These are phyloP conservation scores for Alces alces DNA, from an alignment of 2,113 vertebrate genomes.

Conservation along the genomic window DNA sequence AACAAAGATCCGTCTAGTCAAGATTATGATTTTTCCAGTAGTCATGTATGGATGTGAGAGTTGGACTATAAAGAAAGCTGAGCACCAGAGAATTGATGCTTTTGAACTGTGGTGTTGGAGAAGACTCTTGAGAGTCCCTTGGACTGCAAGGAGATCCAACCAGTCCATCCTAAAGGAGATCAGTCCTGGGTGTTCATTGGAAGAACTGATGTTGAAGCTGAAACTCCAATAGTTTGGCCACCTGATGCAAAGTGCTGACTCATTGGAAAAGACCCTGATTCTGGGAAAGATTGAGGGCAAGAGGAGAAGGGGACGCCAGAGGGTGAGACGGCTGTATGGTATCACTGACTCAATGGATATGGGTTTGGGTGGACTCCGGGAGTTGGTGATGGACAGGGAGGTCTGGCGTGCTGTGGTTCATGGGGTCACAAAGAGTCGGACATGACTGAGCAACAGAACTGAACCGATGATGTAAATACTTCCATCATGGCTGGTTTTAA, in stretches of 20 bases:
- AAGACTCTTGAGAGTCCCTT: background rate
- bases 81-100: accelerated
- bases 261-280: background rate
- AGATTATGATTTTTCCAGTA: background rate
- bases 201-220: background rate
- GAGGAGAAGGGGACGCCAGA: background rate
- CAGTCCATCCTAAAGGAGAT: background rate
- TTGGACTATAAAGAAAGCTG: background rate
- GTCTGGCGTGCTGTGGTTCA: background rate
- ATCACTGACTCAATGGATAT: accelerated
- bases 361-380: accelerated
- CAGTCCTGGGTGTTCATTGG: background rate
- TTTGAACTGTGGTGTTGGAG: background rate
- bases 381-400: background rate
- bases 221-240: background rate
- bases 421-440: background rate
- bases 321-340: background rate
- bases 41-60: background rate
- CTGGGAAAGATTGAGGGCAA: background rate
- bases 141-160: background rate
- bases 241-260: background rate
- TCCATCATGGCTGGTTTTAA: background rate
- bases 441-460: background rate
- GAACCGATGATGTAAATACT: background rate
- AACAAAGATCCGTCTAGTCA: background rate